Percentiles rank a stretch among this genome's conserved stretches.
These are phyloP conservation scores for Pocota personata DNA, from an alignment of 2,888 invertebrate genomes.

Conservation along the genomic window DNA sequence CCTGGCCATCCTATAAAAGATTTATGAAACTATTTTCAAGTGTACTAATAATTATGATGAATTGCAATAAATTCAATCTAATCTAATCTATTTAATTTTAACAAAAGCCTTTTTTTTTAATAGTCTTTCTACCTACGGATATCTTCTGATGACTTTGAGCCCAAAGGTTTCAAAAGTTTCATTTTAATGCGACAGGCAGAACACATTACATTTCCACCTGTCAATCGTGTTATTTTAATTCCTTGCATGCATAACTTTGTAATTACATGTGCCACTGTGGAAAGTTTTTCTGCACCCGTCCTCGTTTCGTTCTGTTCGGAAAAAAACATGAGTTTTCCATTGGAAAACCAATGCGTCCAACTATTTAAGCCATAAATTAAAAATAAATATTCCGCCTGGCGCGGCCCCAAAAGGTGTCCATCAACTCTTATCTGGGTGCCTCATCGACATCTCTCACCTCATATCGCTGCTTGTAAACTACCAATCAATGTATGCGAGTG, in stretches of 20 bases:
- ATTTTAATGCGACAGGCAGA: conserved; percentile 20
- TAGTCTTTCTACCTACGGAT: too few species aligned
- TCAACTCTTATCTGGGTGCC: conserved; percentile 61
- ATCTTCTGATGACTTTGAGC: too few species aligned
- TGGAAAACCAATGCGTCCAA: conserved; percentile 45
- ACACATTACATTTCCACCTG: conserved; percentile 59
- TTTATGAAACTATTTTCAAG: too few species aligned
- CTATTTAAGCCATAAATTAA: conserved; percentile 72
- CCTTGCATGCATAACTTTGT: conserved; percentile 51
- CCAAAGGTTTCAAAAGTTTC: too few species aligned
- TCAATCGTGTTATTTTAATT: conserved; percentile 68
- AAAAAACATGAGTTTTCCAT: conserved; percentile 38
- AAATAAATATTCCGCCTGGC: conserved; percentile 64
- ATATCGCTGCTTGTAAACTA: conserved; percentile 55
- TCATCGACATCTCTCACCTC: conserved; percentile 66
- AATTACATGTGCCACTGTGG: conserved; percentile 54
- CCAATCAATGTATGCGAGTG: conserved; percentile 36
- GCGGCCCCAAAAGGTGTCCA: conserved; percentile 36
- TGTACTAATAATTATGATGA: too few species aligned
- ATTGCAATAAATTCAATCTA: too few species aligned
- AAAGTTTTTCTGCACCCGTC: conserved; percentile 36
- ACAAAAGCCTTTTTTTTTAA: too few species aligned
- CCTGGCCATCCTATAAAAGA: too few species aligned
- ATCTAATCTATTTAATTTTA: too few species aligned
- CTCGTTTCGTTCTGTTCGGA: background rate